These are phyloP conservation scores for Idaea aversata DNA, from an alignment of 2,888 invertebrate genomes.

Conservation along the genomic window DNA sequence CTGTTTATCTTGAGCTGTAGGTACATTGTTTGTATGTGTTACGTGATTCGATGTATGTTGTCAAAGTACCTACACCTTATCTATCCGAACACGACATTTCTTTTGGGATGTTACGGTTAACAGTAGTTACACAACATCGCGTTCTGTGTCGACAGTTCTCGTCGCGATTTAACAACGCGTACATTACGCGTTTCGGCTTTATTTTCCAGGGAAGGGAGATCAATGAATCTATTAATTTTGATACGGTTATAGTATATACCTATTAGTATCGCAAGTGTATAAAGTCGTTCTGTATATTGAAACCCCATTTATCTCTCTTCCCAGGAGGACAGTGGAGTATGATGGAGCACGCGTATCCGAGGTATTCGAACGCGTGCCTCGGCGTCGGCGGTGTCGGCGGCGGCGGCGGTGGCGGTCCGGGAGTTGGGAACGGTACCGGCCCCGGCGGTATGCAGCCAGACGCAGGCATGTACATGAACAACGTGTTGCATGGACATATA, in stretches of 20 bases:
- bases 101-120: too few relatives aligned
- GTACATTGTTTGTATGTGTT: too few relatives aligned
- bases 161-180: slow-evolving; percentile 2
- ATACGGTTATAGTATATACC: slow-evolving; percentile 3
- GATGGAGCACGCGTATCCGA: slow-evolving; percentile 89
- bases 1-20: too few relatives aligned
- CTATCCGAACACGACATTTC: too few relatives aligned
- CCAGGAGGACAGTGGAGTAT: slow-evolving; percentile 93
- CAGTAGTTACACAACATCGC: too few relatives aligned
- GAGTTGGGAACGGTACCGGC: slow-evolving; percentile 52
- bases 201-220: slow-evolving; percentile 79
- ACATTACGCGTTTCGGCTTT: slow-evolving; percentile 25
- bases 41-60: too few relatives aligned
- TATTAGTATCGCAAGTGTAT: slow-evolving; percentile 11
- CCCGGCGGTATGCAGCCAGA: slow-evolving; percentile 67
- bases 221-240: slow-evolving; percentile 51
- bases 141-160: too few relatives aligned
- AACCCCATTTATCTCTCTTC: slow-evolving; percentile 81
- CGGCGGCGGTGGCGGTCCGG: slow-evolving; percentile 14
- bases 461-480: slow-evolving; percentile 80
- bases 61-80: too few relatives aligned
- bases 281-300: slow-evolving; percentile 42
- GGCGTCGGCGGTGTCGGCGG: slow-evolving; percentile 66
- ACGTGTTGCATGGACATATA: slow-evolving; percentile 67
- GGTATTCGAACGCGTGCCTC: slow-evolving; percentile 85